Conservation (phyloP, 2,888 invertebrate species). For the Eupithecia subumbrata region DNA sequence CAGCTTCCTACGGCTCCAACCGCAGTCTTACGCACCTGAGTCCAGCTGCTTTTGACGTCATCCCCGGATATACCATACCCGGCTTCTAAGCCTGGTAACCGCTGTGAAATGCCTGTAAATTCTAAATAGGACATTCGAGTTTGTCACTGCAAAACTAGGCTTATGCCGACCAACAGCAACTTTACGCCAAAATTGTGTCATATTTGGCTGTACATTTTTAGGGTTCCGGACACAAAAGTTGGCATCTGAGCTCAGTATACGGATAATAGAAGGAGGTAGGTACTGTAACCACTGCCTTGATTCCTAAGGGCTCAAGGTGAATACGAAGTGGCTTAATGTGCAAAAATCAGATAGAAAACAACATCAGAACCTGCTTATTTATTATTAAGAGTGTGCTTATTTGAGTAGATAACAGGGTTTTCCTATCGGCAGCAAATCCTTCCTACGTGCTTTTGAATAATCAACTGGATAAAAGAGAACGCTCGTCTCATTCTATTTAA, state of each 20-base stretch:
- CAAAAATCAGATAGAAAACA: conserved; percentile 2
- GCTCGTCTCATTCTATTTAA: conserved; percentile 65
- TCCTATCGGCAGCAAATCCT: conserved; percentile 69
- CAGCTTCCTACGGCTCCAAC: conserved; percentile 45
- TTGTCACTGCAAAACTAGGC: conserved; percentile 3
- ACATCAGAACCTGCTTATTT: conserved; percentile 20
- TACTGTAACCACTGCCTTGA: not conserved
- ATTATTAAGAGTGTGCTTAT: conserved; percentile 34
- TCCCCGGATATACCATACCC: conserved; percentile 26
- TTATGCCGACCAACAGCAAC: conserved; percentile 2
- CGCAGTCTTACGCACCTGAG: conserved; percentile 54
- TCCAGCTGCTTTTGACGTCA: conserved; percentile 50
- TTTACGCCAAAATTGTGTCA: not conserved
- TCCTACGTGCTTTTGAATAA: conserved; percentile 78
- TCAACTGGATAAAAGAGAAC: conserved; percentile 76
- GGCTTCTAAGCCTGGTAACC: conserved; percentile 17
- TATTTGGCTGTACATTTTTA: not conserved
- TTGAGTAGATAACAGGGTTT: conserved; percentile 53
- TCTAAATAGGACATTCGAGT: conserved; percentile 10
- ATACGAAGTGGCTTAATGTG: not conserved
- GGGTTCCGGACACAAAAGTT: not conserved
- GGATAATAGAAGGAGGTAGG: not conserved
- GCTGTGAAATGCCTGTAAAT: conserved; percentile 24
- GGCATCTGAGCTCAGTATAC: not conserved
- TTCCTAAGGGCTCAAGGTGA: not conserved